Evolutionary conservation across 2,888 invertebrate species (phyloP).

Genomic region (Callosobruchus maculatus): DNA sequence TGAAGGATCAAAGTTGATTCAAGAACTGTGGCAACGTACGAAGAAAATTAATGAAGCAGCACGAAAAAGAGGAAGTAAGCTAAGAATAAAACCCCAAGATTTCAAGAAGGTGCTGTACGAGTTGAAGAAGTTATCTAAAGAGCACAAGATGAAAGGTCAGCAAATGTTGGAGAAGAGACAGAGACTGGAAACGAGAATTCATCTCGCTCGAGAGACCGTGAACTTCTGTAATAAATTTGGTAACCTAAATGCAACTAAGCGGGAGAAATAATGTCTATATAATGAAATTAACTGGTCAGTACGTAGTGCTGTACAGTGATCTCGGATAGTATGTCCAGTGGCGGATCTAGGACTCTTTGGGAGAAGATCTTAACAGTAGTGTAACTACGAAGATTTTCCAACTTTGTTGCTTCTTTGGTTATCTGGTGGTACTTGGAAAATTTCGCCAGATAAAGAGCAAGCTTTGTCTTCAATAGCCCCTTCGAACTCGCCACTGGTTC

Average conservation of each 20-base stretch:
- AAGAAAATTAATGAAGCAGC: conserved; percentile 17
- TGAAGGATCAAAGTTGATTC: neutral
- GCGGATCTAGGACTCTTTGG: too few species aligned
- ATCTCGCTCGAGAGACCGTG: conserved; percentile 16
- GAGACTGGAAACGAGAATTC: conserved; percentile 15
- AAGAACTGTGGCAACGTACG: conserved; percentile 6
- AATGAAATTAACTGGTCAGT: neutral
- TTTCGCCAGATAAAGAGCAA: too few species aligned
- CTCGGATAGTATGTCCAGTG: too few species aligned
- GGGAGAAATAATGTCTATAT: neutral
- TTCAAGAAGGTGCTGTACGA: conserved; percentile 17
- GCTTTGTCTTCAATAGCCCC: too few species aligned
- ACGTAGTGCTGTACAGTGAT: neutral
- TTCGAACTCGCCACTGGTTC: too few species aligned
- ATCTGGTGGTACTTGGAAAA: too few species aligned
- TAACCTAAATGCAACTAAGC: neutral
- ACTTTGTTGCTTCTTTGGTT: too few species aligned
- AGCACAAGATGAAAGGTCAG: conserved; percentile 13
- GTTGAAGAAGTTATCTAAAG: conserved; percentile 15
- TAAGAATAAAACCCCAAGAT: conserved; percentile 8
- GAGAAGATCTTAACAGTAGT: too few species aligned
- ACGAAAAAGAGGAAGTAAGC: conserved; percentile 6
- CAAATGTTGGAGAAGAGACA: conserved; percentile 10
- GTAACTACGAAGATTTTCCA: too few species aligned
- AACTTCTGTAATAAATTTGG: conserved; percentile 16